These are phyloP conservation scores for Vireo altiloquus DNA, from an alignment of 2,113 vertebrate genomes.

Conservation along the genomic window DNA sequence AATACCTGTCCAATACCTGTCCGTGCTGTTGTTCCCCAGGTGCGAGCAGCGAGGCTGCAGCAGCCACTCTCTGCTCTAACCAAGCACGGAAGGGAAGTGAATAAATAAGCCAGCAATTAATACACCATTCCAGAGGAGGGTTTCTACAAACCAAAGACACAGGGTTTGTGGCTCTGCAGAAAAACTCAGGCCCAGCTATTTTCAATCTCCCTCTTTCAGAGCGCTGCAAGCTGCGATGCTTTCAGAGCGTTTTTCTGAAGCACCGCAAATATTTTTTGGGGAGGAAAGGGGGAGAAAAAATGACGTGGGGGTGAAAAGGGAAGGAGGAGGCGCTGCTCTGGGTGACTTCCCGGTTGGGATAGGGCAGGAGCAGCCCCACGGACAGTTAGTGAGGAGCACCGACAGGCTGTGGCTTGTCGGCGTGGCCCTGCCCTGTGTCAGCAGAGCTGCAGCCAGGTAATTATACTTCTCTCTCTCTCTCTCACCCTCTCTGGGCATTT, in stretches of 20 bases:
- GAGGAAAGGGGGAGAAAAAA: neutral
- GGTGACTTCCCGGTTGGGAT: neutral
- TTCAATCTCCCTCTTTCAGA: neutral
- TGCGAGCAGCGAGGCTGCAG: neutral
- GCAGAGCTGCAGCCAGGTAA: slow-evolving; percentile 13
- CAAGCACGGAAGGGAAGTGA: neutral
- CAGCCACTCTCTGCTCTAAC: neutral
- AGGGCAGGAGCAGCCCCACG: neutral
- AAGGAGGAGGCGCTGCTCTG: neutral
- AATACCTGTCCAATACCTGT: neutral
- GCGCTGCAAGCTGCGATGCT: fast-evolving
- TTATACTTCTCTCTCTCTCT: neutral
- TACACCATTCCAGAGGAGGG: neutral
- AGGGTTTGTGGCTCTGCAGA: neutral
- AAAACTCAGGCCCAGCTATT: neutral
- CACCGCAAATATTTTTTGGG: neutral
- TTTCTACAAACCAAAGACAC: fast-evolving
- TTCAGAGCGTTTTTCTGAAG: neutral
- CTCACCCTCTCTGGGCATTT: neutral
- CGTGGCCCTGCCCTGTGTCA: slow-evolving; percentile 32
- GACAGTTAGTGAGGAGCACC: neutral
- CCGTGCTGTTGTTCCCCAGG: neutral
- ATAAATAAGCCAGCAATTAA: neutral
- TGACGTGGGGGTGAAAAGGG: neutral
- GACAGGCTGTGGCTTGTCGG: slow-evolving; percentile 17